Percentiles rank a stretch among this genome's conserved stretches.
These are phyloP conservation scores for Neolamprologus modestus DNA, from an alignment of 2,113 vertebrate genomes.

Conservation along the genomic window DNA sequence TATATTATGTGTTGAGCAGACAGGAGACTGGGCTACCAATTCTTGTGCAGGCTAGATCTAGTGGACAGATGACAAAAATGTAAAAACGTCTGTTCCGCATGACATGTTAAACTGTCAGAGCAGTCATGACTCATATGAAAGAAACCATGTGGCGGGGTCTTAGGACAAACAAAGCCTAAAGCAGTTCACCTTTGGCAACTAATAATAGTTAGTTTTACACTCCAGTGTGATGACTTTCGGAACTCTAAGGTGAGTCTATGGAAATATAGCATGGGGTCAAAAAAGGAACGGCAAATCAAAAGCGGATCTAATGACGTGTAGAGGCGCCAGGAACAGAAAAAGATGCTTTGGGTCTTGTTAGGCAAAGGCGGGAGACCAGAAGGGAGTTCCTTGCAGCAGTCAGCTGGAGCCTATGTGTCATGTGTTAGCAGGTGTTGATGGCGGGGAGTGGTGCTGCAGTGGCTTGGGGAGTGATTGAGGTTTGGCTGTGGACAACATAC, in stretches of 20 bases:
- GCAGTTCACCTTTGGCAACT: conserved; percentile 2
- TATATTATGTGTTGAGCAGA: conserved; percentile 29
- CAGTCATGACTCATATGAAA: conserved; percentile 22
- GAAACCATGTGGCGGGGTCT: conserved; percentile 16
- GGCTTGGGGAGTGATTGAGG: conserved; percentile 3
- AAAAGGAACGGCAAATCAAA: not conserved
- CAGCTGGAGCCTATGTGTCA: conserved; percentile 18
- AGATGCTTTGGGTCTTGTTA: conserved; percentile 32
- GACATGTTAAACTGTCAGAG: conserved; percentile 39
- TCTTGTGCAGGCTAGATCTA: not conserved
- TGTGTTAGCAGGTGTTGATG: conserved; percentile 59
- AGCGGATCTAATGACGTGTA: not conserved
- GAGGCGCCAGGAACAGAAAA: not conserved
- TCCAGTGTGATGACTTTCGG: not conserved
- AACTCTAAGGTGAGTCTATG: not conserved
- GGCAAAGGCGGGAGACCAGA: not conserved
- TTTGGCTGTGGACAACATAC: conserved; percentile 14
- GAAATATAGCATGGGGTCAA: not conserved
- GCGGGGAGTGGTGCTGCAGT: conserved; percentile 11
- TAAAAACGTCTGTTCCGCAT: conserved; percentile 9
- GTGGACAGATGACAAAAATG: conserved; percentile 19
- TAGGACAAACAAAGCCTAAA: conserved; percentile 37
- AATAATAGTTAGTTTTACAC: conserved; percentile 30
- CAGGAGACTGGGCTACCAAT: not conserved
- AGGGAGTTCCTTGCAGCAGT: not conserved